Evolutionary conservation across 64 coral and sea anemone genomes (phyloP), one percentile per base, ranked within the genome.

Genomic region (Montipora sp.): DNA sequence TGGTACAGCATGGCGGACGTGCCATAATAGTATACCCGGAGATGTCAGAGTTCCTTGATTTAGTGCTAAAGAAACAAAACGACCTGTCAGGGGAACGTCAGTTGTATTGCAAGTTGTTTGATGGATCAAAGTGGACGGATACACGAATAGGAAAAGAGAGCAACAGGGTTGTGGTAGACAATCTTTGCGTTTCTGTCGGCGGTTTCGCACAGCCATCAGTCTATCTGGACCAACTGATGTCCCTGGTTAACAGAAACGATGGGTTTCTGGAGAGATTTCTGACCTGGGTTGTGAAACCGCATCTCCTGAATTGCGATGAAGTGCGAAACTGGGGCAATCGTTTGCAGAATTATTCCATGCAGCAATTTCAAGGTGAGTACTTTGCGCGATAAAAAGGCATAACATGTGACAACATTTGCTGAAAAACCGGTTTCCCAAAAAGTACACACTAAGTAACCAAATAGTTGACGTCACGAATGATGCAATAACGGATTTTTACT

Each of bases 181-280:
- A 67, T 68, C 83, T 86, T 18, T 86, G 83, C 48, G 83, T 73
- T 3, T 86, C 83, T 86, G 83, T 86, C 83, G 60, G 83, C 60
- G 83, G 83, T 36, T 86, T 86, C 48, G 59, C 83, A n/a, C 83
- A 86, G 83, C 83, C 83, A 71, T 86, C 83, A 3, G 83, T 86
- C 83, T 86, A 86, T 86, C 83, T 86, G 24, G 48, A 86, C 60
- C 83, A 86, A 86, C 83, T 86, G 60, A 86, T 86, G 83, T 86
- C 83, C 83, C 83, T 86, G 12, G 83, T 86, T 86, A 86, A 86
- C 83, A 86, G 83, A 86, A 86, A 86, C 83, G 83, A 86, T 86
- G 61, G 83, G 47, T 86, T 85, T 86, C 83, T 69, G 49, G 83
- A 86, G 48, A 36, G 60, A 48, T 86, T 86, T 86, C 61, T 86